Evolutionary conservation across 2,888 invertebrate species (phyloP).

Genomic region (Tipula helvola): DNA sequence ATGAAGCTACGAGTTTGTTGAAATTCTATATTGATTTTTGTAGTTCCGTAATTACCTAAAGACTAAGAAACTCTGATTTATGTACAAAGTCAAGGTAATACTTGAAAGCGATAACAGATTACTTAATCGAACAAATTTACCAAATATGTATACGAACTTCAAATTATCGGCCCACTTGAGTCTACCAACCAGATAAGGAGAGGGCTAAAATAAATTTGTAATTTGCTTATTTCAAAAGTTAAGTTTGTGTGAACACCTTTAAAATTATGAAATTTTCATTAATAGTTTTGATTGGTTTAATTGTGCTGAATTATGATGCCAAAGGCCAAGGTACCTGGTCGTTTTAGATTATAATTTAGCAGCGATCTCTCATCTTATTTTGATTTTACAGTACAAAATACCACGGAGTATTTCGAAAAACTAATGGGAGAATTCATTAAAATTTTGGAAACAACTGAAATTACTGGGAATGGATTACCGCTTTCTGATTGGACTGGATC

Average conservation of each 20-base stretch:
- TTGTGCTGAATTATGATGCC: background rate
- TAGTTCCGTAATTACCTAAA: no score
- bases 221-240: background rate
- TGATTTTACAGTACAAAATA: background rate
- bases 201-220: background rate
- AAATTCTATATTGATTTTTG: no score
- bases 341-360: background rate
- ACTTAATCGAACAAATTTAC: background rate
- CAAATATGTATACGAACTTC: background rate
- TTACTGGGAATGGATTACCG: background rate
- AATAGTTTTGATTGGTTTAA: background rate
- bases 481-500: background rate
- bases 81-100: background rate
- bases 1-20: no score
- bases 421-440: background rate
- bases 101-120: background rate
- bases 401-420: background rate
- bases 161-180: background rate
- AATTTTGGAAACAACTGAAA: background rate
- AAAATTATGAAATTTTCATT: background rate
- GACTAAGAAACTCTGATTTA: background rate
- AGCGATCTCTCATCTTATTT: background rate
- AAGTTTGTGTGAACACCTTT: background rate
- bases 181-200: background rate
- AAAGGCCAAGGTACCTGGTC: background rate